Evolutionary conservation across 2,113 vertebrate species (phyloP), one percentile per base, ranked within the genome.

Genomic region (Stercorarius parasiticus): DNA sequence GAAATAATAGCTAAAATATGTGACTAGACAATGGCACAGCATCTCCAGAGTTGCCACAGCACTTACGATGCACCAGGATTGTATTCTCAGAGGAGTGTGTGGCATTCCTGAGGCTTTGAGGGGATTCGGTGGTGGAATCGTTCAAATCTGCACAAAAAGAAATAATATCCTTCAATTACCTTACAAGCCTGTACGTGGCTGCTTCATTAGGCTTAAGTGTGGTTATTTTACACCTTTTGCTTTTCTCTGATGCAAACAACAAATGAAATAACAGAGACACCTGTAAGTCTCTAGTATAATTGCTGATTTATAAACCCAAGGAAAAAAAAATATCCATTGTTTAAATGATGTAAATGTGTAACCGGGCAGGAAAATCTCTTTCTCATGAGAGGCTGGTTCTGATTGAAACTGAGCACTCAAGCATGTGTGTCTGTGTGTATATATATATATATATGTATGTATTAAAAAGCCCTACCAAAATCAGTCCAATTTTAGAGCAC

Each of bases 91-190:
- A 40, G 72, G 55, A 45, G 13, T 0, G 55, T 0, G 65, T 88
- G 29, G 26, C 38, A 36, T 71, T 88, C 49, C 43, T 5, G 27
- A 72, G 70, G 80, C 65, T 92, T 47, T 88, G 81, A 3, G 3
- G 43, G 65, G 65, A 53, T 93, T 82, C 11, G 0, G 32, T 77
- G 49, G 17, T 73, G n/a, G 70, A 87, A 86, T 72, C 2, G 1
- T 56, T 84, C 62, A 70, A 23, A 86, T 74, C 88, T 95, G 66
- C 59, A 59, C 15, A 77, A 87, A 88, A 91, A 79, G 23, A 86
- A 84, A 71, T 36, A 40, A 64, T 65, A 56, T 62, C 47, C 64
- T 90, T 74, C 61, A 84, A 43, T 93, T 86, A 52, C 13, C 42
- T 82, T 65, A 71, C 40, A 90, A 82, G 21, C 30, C 16, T 67